Evolutionary conservation across 1,140 invertebrate species (phyloP), one percentile per base, ranked within the genome.

Genomic region (Olivierus martensii): DNA sequence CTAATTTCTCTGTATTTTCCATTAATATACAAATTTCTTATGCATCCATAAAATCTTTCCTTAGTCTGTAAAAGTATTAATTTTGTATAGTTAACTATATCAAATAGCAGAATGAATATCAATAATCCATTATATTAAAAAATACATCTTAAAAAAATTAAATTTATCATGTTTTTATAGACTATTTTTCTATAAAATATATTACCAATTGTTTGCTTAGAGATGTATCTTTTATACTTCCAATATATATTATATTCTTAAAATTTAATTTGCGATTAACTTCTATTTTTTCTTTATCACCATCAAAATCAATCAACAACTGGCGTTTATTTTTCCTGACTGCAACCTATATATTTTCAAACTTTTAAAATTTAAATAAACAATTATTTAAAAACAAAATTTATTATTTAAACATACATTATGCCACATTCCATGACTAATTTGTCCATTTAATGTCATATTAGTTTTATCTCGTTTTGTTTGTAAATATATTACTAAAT

Each of bases 361-460:
- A n/a, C n/a, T n/a, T 7, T 48, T 35, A 48, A 49, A 38, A 21
- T 18, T 15, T n/a, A 39, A 21, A 12, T 51, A 28, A 43, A 55
- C n/a, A n/a, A n/a, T n/a, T n/a, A n/a, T n/a, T n/a, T n/a, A n/a
- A n/a, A n/a, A n/a, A n/a, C n/a, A n/a, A n/a, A n/a, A n/a, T n/a
- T n/a, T n/a, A n/a, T n/a, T n/a, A n/a, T n/a, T n/a, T n/a, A n/a
- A n/a, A n/a, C 56, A 66, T 63, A 76, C 79, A 43, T 78, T 75
- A 68, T 90, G 85, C 89, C 89, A 94, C 22, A 77, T 72, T 11
- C 87, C 88, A 67, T 91, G 84, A 52, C 85, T 83, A 0, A 87
- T 71, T 51, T 72, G 73, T 4, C 73, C 71, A 11, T 74, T 59
- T 2, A 82, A 66, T 51, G 81, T 79, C 48, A 81, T 74, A 35